Evolutionary conservation across 2,888 invertebrate genomes (phyloP).

Genomic region (Cheilosia scutellata): DNA sequence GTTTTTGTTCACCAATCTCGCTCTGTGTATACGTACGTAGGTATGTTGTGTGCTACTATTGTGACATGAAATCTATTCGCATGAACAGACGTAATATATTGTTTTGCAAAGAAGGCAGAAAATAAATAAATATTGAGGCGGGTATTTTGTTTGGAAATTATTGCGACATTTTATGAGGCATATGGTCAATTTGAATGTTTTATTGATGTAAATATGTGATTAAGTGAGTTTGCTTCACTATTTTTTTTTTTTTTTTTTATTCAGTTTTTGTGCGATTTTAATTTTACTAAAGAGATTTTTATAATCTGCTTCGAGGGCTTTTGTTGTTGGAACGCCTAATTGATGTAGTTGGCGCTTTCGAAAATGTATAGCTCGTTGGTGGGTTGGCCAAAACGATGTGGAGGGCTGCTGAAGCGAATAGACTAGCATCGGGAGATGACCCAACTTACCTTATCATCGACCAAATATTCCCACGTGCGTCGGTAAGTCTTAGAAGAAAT

Average conservation of each 20-base stretch:
- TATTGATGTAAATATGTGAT: conserved; percentile 72
- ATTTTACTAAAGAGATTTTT: conserved; percentile 5
- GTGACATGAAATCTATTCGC: conserved; percentile 75
- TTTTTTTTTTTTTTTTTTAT: conserved; percentile 7
- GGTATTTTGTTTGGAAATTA: conserved; percentile 72
- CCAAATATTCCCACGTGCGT: too few relatives aligned
- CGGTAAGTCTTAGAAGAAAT: too few relatives aligned
- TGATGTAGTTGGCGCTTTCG: too few relatives aligned
- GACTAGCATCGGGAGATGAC: too few relatives aligned
- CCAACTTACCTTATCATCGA: too few relatives aligned
- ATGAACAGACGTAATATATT: conserved; percentile 74
- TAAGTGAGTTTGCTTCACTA: conserved; percentile 56
- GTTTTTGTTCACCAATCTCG: conserved; percentile 23
- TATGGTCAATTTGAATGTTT: conserved; percentile 75
- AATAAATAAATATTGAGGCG: conserved; percentile 66
- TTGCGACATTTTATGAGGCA: conserved; percentile 76
- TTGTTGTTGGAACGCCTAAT: too few relatives aligned
- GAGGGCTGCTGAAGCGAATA: too few relatives aligned
- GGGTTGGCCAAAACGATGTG: too few relatives aligned
- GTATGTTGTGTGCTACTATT: conserved; percentile 33
- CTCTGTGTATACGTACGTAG: background rate
- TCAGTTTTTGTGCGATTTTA: background rate
- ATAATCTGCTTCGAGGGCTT: background rate
- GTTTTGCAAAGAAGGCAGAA: conserved; percentile 73
- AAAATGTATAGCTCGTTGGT: too few relatives aligned